Base-by-base conservation (phyloP, 1,140 invertebrate species). In the Euwallacea similis region DNA sequence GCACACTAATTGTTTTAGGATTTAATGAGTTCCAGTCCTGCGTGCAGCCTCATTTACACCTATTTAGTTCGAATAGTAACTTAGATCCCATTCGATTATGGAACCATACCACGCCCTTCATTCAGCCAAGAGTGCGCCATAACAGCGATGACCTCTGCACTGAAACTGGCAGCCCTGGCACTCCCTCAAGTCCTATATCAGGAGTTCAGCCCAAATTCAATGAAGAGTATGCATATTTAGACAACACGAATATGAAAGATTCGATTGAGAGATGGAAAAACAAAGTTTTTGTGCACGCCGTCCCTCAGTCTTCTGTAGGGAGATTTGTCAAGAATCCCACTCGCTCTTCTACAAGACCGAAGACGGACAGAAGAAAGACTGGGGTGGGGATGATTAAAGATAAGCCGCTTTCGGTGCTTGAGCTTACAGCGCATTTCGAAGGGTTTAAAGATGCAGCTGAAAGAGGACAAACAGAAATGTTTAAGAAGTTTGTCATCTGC, bases 401-500 rank as follows among this genome's bases (percentile, higher is more conserved):
- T 21, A 66, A 66, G 60, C 16, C 15, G 7, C 7, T 50, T 21
- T 42, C 11, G 6, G 70, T 66, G 16, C 54, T 60, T 15, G 65
- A 66, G n/a, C 9, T 68, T 7, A 46, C 71, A 4, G 42, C 67
- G 15, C 58, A 63, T 43, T 71, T 71, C 13, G 65, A 67, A 56
- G 66, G 53, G 33, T 75, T 75, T 42, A 56, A 56, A 15, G 70
- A 75, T 15, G 71, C 74, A n/a, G 64, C 59, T 16, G 53, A 65
- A 46, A 70, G 71, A 46, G 69, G 60, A 4, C 65, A 73, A 60
- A 73, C 69, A 10, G 71, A 75, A 54, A 53, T 46, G 33, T 75
- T 63, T 53, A 41, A 71, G 7, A 58, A 61, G 56, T 70, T 50
- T 41, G 42, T 75, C 41, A 58, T 75, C 16, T 8, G 53, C 6